Evolutionary conservation across 2,888 invertebrate genomes (phyloP), one percentile per base, ranked within the genome.

Genomic region (Microchrysa polita): DNA sequence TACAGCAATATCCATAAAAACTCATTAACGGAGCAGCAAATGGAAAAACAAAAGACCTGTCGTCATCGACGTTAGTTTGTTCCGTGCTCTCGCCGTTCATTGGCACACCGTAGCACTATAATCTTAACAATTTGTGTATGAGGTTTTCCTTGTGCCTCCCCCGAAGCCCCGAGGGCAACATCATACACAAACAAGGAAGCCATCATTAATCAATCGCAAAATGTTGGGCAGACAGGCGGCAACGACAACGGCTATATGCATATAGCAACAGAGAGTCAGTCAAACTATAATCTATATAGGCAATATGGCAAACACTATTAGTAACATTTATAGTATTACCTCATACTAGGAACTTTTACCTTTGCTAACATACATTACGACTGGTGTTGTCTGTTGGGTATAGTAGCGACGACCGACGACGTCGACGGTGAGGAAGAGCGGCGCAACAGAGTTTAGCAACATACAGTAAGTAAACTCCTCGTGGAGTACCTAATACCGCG

Each of bases 321-420:
- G 61, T 61, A 61, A 61, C 61, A 48, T 34, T 34, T 34, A 34
- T 34, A n/a, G n/a, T 65, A 65, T 65, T 65, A 65, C 65, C 65
- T 65, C 65, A 65, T 65, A 65, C 65, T 42, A 65, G 65, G 65
- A 65, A 65, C 65, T 65, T 34, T 44, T 65, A 65, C 65, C 65
- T 65, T 65, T 48, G 12, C 12, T 48, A n/a, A n/a, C n/a, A n/a
- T n/a, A 34, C 12, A 22, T 23, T 65, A 65, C 20, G 27, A 65
- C 34, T 65, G 44, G n/a, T n/a, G n/a, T n/a, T 65, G 44, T 14
- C 23, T 18, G 40, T 18, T 5, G 40, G n/a, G n/a, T n/a, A n/a
- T n/a, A n/a, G n/a, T n/a, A n/a, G n/a, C n/a, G n/a, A n/a, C n/a
- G n/a, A n/a, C n/a, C n/a, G n/a, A n/a, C n/a, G n/a, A n/a, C n/a